Evolutionary conservation across 2,113 vertebrate species (phyloP).

Genomic region (Marcusenius ussheri): DNA sequence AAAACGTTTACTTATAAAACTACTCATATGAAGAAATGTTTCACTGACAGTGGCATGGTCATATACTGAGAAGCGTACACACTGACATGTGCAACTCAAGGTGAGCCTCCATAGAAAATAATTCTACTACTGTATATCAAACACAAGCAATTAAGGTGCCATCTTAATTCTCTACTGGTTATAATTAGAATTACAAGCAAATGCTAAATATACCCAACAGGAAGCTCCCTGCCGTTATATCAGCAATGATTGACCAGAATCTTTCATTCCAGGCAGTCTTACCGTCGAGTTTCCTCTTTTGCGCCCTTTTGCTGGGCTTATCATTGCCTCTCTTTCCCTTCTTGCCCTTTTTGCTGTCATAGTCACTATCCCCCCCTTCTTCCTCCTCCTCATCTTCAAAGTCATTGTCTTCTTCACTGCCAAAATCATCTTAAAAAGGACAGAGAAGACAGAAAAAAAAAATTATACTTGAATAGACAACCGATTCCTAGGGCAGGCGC

Average conservation of each 20-base stretch:
- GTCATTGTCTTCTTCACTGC: slow-evolving; percentile 73
- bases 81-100: not conserved
- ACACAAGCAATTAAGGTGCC: not conserved
- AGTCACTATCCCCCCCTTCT: slow-evolving; percentile 74
- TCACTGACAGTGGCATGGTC: not conserved
- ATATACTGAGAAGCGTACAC: not conserved
- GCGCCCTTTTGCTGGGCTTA: slow-evolving; percentile 64
- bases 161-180: not conserved
- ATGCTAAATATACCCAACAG: not conserved
- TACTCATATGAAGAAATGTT: not conserved
- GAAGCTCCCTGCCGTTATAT: not conserved
- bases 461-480: not conserved
- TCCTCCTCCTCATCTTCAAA: slow-evolving; percentile 63
- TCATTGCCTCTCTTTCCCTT: slow-evolving; percentile 76
- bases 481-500: not conserved
- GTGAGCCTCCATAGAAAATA: not conserved
- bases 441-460: not conserved
- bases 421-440: slow-evolving; percentile 69
- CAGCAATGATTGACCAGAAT: not conserved
- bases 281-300: slow-evolving; percentile 82
- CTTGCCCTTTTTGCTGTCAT: slow-evolving; percentile 77
- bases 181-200: not conserved
- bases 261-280: not conserved
- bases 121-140: not conserved
- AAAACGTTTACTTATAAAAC: not conserved